These are phyloP conservation scores for Epinephelus malabaricus DNA, from an alignment of 2,797 vertebrate genomes.

Conservation along the genomic window DNA sequence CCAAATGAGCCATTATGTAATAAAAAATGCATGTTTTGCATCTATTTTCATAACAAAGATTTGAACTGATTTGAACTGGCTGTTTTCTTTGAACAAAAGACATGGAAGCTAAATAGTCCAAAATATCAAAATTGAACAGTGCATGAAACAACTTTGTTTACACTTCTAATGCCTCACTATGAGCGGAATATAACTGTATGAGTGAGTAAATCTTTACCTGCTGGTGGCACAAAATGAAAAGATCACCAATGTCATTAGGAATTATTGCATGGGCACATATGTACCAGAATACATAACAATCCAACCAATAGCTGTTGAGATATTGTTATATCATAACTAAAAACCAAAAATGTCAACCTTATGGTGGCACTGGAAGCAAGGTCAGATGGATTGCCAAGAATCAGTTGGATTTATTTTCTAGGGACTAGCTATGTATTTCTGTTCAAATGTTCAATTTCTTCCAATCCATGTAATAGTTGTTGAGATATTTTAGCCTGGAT, in stretches of 20 bases:
- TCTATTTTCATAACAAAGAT: no score
- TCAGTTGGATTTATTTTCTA: not conserved
- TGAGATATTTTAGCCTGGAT: slow-evolving; percentile 2
- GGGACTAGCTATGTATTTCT: not conserved
- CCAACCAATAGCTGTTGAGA: not conserved
- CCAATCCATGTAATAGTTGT: not conserved
- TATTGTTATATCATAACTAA: not conserved
- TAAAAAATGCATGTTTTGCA: no score
- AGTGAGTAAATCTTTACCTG: not conserved
- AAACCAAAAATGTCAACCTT: not conserved
- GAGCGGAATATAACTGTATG: not conserved
- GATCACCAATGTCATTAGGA: not conserved
- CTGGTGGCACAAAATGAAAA: not conserved
- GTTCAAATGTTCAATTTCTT: no score
- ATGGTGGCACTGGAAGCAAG: not conserved
- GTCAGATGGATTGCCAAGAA: not conserved
- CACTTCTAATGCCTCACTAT: no score
- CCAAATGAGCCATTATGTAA: no score
- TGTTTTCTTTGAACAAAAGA: no score
- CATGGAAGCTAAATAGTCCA: no score
- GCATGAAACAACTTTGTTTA: no score
- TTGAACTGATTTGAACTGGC: no score
- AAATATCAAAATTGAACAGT: no score
- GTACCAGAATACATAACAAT: not conserved
- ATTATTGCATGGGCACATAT: not conserved